These are phyloP conservation scores for Platorchestia sp. DNA, from an alignment of 1,140 invertebrate genomes.

Conservation along the genomic window DNA sequence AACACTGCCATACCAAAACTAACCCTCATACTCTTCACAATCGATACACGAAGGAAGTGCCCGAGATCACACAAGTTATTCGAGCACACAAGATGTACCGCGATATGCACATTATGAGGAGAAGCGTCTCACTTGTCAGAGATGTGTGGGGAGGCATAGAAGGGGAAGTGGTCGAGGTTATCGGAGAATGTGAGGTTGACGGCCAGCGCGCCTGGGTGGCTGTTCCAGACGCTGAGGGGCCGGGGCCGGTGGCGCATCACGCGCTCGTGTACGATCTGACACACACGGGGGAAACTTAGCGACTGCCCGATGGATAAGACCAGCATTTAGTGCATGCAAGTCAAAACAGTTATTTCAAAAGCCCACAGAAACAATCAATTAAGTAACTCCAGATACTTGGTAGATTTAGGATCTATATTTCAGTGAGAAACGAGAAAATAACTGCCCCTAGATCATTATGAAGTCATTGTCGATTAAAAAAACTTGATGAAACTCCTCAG, in stretches of 20 bases:
- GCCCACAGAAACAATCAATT: no score
- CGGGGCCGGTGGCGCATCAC: conserved; percentile 81
- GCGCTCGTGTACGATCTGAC: conserved; percentile 88
- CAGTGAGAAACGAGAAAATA: no score
- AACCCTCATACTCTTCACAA: not conserved
- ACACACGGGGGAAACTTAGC: conserved; percentile 67
- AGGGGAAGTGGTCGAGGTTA: conserved; percentile 77
- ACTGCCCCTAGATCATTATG: no score
- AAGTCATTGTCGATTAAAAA: no score
- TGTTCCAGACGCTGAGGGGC: conserved; percentile 89
- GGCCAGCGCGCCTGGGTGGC: conserved; percentile 85
- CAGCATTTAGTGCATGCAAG: no score
- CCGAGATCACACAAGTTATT: not conserved
- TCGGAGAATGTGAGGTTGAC: conserved; percentile 89
- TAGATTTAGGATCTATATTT: no score
- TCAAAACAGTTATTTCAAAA: no score
- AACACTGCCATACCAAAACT: not conserved
- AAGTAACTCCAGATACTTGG: no score
- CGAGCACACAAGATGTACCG: not conserved
- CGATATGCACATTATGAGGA: not conserved
- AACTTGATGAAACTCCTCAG: no score
- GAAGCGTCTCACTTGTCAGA: conserved; percentile 69
- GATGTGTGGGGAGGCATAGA: conserved; percentile 74
- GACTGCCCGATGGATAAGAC: no score
- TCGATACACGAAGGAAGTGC: not conserved